Base-by-base conservation (phyloP, 2,797 vertebrate genomes). In the Mus spretus region DNA sequence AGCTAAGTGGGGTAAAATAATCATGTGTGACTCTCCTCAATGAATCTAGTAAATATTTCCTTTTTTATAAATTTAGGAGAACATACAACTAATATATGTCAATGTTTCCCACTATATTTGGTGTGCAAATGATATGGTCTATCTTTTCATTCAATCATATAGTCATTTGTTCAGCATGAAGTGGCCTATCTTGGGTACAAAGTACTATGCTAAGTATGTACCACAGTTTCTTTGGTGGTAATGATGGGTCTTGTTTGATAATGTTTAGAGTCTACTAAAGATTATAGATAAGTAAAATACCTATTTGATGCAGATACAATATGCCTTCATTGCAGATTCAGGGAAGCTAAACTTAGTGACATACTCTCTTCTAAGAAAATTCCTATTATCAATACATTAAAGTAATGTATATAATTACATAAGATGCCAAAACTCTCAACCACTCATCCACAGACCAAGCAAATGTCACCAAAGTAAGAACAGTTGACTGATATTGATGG, bases 311-410 rank as follows among this genome's bases (percentile, higher is more conserved):
- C 34, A 93, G 50, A 94, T 80, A 37, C 57, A 94, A 70, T 88
- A 75, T 24, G 83, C 19, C 12, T 14, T 65, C 61, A 89, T 53
- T 91, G 10, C 37, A 91, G 59, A 91, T 78, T 83, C 24, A 94
- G 13, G 7, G 9, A 97, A 87, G 82, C 63, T 93, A 55, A 94
- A 86, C 86, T 77, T 93, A 90, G 72, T 89, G 90, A 84, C 5
- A 93, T 82, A 90, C 55, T 82, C n/a, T 83, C 20, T 19, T 5
- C 72, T 89, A 91, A 94, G 65, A 95, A 92, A 97, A 79, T 77
- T 15, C 17, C 44, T 70, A 47, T 81, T 93, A 50, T 85, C 90
- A 93, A 78, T 96, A 93, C 10, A 81, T 22, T n/a, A 17, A 28
- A 85, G 59, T 72, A 70, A 79, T 84, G 26, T 72, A 77, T 90